Evolutionary conservation across 2,113 vertebrate species (phyloP), one percentile per base, ranked within the genome.

Genomic region (Catharus minimus): DNA sequence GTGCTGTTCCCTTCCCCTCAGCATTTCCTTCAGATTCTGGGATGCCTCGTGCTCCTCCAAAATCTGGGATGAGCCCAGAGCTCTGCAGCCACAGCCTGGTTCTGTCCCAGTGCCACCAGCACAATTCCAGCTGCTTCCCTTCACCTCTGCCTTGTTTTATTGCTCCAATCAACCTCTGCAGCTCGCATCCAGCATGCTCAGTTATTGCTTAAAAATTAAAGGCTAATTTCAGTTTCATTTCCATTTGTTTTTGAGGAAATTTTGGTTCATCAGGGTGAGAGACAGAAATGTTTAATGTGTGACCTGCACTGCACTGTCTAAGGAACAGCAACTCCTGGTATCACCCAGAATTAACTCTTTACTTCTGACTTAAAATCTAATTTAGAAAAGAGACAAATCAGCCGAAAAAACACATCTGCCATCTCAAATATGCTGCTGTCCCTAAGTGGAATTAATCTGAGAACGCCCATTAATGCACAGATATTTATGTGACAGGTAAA

Each of bases 401-500:
- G 38, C 32, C 17, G 8, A 58, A 67, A 44, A 27, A 2, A 14
- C 14, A 3, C 11, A 32, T 67, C 62, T 68, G 56, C 46, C 24
- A 27, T 28, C 69, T 44, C 43, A 56, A 11, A 33, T 5, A 47
- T 0, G 8, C 75, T 20, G 8, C 6, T 66, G 53, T 38, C 43
- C 33, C 10, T 72, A 20, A 30, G 21, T 43, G 27, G 62, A 76
- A 58, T 85, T 26, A 33, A 50, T 69, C 62, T 3, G 50, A 50
- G 39, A 44, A 8, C 17, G 19, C 14, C 56, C 30, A 0, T 32
- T 44, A 56, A 43, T 26, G 73, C 53, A 36, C 73, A 76, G 78
- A 83, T 81, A 86, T 92, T 90, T 67, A 33, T 20, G 68, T 81
- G 85, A 71, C 92, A 94, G 91, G 92, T 93, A 87, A 82, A 87